Conservation (phyloP, 2,888 invertebrate species). For the Boloria selene region DNA sequence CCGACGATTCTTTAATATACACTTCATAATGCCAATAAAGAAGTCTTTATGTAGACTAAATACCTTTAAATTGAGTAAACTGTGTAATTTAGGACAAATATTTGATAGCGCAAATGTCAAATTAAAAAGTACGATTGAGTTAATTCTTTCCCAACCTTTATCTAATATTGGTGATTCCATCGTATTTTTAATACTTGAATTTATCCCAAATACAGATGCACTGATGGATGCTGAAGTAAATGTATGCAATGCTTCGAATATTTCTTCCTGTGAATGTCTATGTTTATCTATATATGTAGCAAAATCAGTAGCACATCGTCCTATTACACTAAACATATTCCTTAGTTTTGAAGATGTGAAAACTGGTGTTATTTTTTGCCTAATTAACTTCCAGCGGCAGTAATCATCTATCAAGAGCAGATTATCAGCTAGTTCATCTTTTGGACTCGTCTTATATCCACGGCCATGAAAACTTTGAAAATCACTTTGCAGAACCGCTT, state of each 20-base stretch:
- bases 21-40: slow-evolving; percentile 58
- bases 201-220: slow-evolving; percentile 70
- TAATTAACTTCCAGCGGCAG: slow-evolving; percentile 61
- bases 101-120: slow-evolving; percentile 45
- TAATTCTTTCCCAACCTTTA: slow-evolving; percentile 53
- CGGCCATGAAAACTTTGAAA: slow-evolving; percentile 60
- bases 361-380: slow-evolving; percentile 65
- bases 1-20: slow-evolving; percentile 52
- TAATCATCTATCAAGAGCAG: slow-evolving; percentile 59
- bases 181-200: slow-evolving; percentile 54
- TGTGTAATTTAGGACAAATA: slow-evolving; percentile 50
- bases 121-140: slow-evolving; percentile 46
- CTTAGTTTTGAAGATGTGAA: slow-evolving; percentile 65
- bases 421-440: slow-evolving; percentile 59
- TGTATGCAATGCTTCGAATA: slow-evolving; percentile 55
- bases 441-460: slow-evolving; percentile 52
- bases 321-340: slow-evolving; percentile 66
- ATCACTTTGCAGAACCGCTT: slow-evolving; percentile 56
- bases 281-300: slow-evolving; percentile 50
- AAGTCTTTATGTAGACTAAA: slow-evolving; percentile 60
- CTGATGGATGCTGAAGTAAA: slow-evolving; percentile 63
- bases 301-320: slow-evolving; percentile 59
- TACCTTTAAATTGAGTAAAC: slow-evolving; percentile 50
- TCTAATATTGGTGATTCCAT: slow-evolving; percentile 64
- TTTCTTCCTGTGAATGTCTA: slow-evolving; percentile 46